Evolutionary conservation across 1,140 invertebrate genomes (phyloP).

Genomic region (Heliconius himera): DNA sequence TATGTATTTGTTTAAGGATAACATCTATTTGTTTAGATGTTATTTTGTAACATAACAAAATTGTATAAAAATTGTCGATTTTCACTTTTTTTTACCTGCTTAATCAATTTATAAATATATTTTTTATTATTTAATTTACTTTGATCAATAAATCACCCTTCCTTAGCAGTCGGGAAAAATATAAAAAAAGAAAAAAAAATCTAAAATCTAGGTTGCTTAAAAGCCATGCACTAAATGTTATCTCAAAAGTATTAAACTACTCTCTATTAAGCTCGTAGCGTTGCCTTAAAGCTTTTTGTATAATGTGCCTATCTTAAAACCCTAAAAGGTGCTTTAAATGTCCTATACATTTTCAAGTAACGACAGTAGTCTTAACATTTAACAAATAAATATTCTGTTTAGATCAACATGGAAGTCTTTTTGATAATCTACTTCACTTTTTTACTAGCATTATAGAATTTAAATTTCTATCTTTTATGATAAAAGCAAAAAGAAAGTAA

Average conservation of each 20-base stretch:
- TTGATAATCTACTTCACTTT: neutral
- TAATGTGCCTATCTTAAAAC: slow-evolving; percentile 9
- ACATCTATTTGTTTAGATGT: too few species aligned
- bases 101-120: too few species aligned
- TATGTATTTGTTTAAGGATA: neutral
- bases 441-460: neutral
- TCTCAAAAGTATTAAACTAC: neutral
- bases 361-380: neutral
- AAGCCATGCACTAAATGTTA: neutral
- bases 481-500: too few species aligned
- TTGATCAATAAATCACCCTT: too few species aligned
- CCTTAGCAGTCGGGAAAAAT: too few species aligned
- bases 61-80: too few species aligned
- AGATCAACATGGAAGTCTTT: neutral
- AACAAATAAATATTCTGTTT: neutral
- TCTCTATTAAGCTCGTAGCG: neutral
- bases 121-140: too few species aligned
- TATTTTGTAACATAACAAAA: too few species aligned
- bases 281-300: neutral
- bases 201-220: neutral
- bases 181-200: neutral
- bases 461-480: neutral
- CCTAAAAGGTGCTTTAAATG: neutral
- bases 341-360: neutral
- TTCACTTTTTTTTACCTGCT: too few species aligned